phyloP scores from a whole-genome alignment of 1,140 invertebrate genomes.

The Bombus pyrosoma region DNA sequence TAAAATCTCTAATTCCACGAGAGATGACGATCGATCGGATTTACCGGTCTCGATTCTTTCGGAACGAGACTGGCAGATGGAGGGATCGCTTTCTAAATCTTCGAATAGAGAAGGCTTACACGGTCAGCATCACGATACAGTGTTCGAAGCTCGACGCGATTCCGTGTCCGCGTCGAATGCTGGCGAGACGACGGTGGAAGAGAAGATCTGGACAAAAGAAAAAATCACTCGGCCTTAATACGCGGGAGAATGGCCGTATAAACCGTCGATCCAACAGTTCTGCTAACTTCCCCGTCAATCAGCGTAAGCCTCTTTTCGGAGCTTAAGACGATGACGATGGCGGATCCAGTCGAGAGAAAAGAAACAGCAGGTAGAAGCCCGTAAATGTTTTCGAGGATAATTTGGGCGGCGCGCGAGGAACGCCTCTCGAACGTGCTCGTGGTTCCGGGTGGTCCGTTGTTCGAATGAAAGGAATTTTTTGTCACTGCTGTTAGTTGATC shows the following conservation, averaged over 20 bases:
- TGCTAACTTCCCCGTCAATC: constrained; percentile 64
- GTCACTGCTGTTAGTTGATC: background rate
- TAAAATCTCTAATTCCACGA: constrained; percentile 23
- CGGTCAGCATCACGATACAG: background rate
- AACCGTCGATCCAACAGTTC: constrained; percentile 62
- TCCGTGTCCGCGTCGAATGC: background rate
- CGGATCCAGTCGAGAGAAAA: constrained; percentile 13
- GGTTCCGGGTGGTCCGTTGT: constrained; percentile 19
- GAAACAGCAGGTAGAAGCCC: constrained; percentile 16
- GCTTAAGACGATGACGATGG: constrained; percentile 59
- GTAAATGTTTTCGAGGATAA: constrained; percentile 48
- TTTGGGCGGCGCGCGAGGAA: background rate
- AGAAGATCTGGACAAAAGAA: background rate
- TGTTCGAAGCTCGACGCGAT: background rate
- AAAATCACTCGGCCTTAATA: constrained; percentile 44
- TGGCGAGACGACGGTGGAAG: background rate
- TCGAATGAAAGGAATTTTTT: background rate
- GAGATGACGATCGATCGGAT: constrained; percentile 44
- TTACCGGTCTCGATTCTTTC: constrained; percentile 20
- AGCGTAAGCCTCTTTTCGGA: constrained; percentile 65
- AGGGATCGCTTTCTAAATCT: constrained; percentile 47
- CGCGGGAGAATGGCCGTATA: constrained; percentile 61
- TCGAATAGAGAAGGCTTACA: constrained; percentile 18
- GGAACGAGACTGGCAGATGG: background rate
- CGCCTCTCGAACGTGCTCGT: too few species aligned